Percentiles rank a stretch among this genome's conserved stretches.
Conservation (phyloP, 2,113 vertebrate species). For the Forbesichthys papilliferus region DNA sequence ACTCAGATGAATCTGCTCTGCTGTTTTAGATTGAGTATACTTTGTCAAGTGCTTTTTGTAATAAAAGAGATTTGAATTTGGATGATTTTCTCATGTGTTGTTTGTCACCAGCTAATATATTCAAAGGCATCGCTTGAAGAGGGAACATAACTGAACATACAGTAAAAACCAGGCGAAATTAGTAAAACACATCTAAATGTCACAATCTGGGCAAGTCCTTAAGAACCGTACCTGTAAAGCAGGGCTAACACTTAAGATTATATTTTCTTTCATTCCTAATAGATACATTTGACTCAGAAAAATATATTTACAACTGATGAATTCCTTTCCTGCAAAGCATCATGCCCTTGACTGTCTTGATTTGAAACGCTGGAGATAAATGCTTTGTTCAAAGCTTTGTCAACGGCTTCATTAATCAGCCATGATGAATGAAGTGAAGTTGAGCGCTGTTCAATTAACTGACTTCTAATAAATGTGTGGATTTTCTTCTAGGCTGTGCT, state of each 20-base stretch:
- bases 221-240: too few species aligned
- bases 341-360: not conserved
- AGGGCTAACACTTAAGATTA: too few species aligned
- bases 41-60: conserved; percentile 26
- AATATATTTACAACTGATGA: too few species aligned
- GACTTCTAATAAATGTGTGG: conserved; percentile 36
- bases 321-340: too few species aligned
- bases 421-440: conserved; percentile 59
- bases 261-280: too few species aligned
- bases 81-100: not conserved
- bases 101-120: too few species aligned
- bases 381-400: not conserved
- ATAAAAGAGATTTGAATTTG: conserved; percentile 37
- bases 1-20: not conserved
- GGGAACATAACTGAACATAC: too few species aligned
- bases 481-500: conserved; percentile 23
- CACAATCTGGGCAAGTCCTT: too few species aligned
- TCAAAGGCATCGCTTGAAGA: too few species aligned
- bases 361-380: not conserved
- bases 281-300: too few species aligned
- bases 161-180: too few species aligned
- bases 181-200: too few species aligned
- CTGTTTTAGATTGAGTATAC: not conserved
- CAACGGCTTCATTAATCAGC: conserved; percentile 51
- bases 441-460: conserved; percentile 26